phyloP scores from a whole-genome alignment of 2,797 vertebrate species.

The Sebastolobus altivelis region DNA sequence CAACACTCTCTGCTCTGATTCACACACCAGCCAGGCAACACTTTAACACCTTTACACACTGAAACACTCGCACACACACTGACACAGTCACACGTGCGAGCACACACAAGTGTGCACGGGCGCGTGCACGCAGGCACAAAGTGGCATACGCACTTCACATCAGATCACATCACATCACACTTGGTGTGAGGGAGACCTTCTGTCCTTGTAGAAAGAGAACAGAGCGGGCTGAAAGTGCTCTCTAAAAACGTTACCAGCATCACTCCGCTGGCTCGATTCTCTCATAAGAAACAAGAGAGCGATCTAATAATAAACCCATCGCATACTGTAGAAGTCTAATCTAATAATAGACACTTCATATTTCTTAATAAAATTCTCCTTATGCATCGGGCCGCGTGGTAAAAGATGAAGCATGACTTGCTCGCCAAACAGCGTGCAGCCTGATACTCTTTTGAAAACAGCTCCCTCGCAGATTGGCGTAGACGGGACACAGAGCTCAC shows the following conservation, averaged over 20 bases:
- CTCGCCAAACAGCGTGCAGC: background rate
- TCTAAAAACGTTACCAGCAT: conserved; percentile 49
- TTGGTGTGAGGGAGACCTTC: conserved; percentile 77
- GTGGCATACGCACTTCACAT: conserved; percentile 74
- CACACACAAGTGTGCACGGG: background rate
- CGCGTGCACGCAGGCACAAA: conserved; percentile 48
- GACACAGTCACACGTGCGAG: conserved; percentile 30
- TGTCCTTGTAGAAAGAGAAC: conserved; percentile 75
- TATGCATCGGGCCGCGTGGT: conserved; percentile 23
- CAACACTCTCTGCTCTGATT: conserved; percentile 79
- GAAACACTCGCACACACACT: conserved; percentile 25
- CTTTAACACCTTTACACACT: conserved; percentile 69
- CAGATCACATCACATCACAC: conserved; percentile 75
- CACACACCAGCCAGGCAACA: conserved; percentile 73
- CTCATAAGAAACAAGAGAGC: conserved; percentile 47
- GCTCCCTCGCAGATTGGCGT: conserved; percentile 5
- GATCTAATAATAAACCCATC: conserved; percentile 55
- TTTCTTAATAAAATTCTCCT: conserved; percentile 42
- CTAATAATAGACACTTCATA: conserved; percentile 44
- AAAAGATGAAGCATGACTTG: conserved; percentile 30
- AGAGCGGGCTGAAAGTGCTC: conserved; percentile 65
- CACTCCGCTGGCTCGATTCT: conserved; percentile 30
- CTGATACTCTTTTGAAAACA: conserved; percentile 33
- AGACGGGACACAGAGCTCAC: conserved; percentile 4
- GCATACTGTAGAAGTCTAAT: conserved; percentile 21